Evolutionary conservation across 2,113 vertebrate species (phyloP).

Genomic region (Oxyruncus cristatus): DNA sequence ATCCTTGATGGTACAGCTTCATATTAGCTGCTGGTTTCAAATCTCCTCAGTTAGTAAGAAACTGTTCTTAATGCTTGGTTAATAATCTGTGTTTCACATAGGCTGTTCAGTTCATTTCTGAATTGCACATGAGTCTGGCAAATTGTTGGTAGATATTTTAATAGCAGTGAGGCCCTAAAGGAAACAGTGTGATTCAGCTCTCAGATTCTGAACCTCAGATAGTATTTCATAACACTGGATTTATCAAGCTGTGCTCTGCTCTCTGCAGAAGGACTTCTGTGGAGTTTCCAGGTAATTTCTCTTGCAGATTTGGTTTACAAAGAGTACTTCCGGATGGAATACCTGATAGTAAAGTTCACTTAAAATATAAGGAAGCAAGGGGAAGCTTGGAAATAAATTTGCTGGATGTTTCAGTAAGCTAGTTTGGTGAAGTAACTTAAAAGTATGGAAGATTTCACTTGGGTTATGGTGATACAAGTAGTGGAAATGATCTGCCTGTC

Average conservation of each 20-base stretch:
- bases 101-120: neutral
- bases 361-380: fast-evolving
- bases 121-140: neutral
- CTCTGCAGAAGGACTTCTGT: neutral
- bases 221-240: neutral
- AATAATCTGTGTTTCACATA: neutral
- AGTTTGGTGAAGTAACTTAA: neutral
- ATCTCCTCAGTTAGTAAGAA: neutral
- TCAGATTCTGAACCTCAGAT: neutral
- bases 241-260: neutral
- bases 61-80: neutral
- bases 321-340: neutral
- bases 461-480: neutral
- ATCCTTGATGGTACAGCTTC: neutral
- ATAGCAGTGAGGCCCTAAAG: neutral
- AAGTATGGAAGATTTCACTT: neutral
- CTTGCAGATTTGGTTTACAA: neutral
- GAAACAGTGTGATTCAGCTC: neutral
- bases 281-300: neutral
- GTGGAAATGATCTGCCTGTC: neutral
- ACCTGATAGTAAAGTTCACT: neutral
- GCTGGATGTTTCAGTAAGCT: neutral
- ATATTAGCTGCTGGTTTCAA: neutral
- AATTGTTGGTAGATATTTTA: neutral
- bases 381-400: neutral